A percentile compares a stretch with the other conserved stretches of the same genome.
These are phyloP conservation scores for Mycetomoellerius zeteki DNA, from an alignment of 1,140 invertebrate species.

Conservation along the genomic window DNA sequence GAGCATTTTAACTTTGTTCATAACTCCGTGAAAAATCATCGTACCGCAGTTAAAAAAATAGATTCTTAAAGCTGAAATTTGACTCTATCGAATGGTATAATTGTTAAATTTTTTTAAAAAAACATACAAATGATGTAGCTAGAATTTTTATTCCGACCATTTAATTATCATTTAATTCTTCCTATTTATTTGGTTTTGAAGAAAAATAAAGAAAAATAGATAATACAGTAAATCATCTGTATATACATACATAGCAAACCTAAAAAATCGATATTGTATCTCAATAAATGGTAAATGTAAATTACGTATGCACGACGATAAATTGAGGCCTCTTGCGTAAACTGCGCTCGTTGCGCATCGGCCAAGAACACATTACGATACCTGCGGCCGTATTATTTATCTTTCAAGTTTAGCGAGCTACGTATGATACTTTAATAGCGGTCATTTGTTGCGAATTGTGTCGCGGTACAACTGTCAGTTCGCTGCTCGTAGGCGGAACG, in stretches of 20 bases:
- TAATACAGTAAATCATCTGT: not conserved
- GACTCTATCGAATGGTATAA: too few species aligned
- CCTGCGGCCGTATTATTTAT: slow-evolving; percentile 16
- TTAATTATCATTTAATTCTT: not conserved
- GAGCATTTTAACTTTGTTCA: too few species aligned
- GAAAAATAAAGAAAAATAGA: not conserved
- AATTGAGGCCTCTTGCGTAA: not conserved
- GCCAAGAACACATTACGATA: not conserved
- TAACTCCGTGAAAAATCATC: too few species aligned
- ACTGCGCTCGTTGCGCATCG: not conserved
- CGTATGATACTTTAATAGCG: slow-evolving; percentile 40
- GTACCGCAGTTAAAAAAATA: too few species aligned
- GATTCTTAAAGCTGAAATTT: too few species aligned
- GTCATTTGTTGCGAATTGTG: slow-evolving; percentile 20
- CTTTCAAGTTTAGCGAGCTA: slow-evolving; percentile 27
- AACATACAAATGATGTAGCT: too few species aligned
- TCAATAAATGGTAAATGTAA: not conserved
- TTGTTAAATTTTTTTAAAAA: too few species aligned
- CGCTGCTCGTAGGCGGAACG: not conserved
- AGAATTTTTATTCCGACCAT: too few species aligned
- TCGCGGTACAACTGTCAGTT: slow-evolving; percentile 37
- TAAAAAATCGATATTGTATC: not conserved
- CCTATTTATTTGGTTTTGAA: not conserved
- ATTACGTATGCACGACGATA: not conserved
- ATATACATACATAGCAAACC: not conserved